These are phyloP conservation scores for Illadopsis cleaveri DNA, from an alignment of 2,113 vertebrate genomes.

Conservation along the genomic window DNA sequence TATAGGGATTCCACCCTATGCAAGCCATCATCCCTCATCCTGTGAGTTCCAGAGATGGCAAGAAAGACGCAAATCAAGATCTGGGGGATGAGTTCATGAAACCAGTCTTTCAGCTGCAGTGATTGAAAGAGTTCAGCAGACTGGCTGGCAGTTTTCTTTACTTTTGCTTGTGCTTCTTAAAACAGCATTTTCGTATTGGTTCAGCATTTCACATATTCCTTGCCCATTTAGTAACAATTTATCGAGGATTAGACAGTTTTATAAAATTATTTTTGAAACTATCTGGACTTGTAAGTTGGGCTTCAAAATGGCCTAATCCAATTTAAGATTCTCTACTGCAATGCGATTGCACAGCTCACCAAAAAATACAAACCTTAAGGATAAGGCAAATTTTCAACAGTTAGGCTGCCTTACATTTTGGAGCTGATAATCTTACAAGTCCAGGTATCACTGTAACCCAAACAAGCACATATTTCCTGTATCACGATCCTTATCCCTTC, in stretches of 20 bases:
- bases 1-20: neutral
- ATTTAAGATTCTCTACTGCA: neutral
- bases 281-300: neutral
- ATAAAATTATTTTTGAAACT: neutral
- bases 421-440: neutral
- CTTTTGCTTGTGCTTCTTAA: neutral
- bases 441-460: accelerated
- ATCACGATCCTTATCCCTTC: neutral
- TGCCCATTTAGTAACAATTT: neutral
- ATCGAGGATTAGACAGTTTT: neutral
- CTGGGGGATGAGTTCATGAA: neutral
- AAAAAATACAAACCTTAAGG: neutral
- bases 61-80: neutral
- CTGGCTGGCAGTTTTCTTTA: neutral
- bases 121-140: neutral
- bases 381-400: neutral
- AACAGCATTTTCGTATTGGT: neutral
- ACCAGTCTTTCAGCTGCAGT: neutral
- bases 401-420: neutral
- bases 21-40: neutral
- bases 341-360: neutral
- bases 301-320: neutral
- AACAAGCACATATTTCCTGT: neutral
- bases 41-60: neutral
- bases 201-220: neutral